Evolutionary conservation across 2,888 invertebrate species (phyloP).

Genomic region (Macrophya annulata): DNA sequence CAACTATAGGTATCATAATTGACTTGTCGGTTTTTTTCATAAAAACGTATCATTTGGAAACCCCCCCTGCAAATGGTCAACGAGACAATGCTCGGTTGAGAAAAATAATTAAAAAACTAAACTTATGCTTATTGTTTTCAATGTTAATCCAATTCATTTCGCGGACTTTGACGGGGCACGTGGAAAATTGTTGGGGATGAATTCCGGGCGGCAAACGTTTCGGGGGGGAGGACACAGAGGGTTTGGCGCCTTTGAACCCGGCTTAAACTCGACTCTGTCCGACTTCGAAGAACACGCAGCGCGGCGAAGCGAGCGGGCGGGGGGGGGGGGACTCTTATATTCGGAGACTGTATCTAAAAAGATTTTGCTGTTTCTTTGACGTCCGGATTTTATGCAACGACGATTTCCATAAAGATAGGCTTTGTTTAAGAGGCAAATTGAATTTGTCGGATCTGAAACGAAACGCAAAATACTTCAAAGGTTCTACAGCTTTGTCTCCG

Average conservation of each 20-base stretch:
- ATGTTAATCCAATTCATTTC: background rate
- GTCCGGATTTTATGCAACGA: constrained; percentile 75
- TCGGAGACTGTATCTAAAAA: constrained; percentile 64
- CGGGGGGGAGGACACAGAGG: background rate
- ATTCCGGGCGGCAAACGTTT: constrained; percentile 38
- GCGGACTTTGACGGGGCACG: constrained; percentile 19
- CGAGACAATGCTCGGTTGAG: background rate
- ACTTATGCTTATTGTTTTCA: background rate
- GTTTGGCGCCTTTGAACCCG: constrained; percentile 51
- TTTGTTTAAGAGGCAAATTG: constrained; percentile 75
- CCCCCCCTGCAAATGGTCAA: too few species aligned
- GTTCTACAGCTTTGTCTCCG: background rate
- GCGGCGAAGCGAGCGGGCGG: constrained; percentile 1
- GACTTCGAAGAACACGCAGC: constrained; percentile 12
- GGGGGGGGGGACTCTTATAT: background rate
- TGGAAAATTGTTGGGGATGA: constrained; percentile 31
- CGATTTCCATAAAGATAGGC: constrained; percentile 74
- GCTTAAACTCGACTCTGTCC: constrained; percentile 43
- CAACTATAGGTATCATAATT: background rate
- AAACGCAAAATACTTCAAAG: constrained; percentile 47
- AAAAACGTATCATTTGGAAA: background rate
- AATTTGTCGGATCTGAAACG: constrained; percentile 65
- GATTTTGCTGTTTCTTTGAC: constrained; percentile 73
- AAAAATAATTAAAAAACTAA: background rate
- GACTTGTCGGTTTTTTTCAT: background rate